Percentiles rank a stretch among this genome's conserved stretches.
These are phyloP conservation scores for Lethocerus indicus DNA, from an alignment of 1,140 invertebrate species.

Conservation along the genomic window DNA sequence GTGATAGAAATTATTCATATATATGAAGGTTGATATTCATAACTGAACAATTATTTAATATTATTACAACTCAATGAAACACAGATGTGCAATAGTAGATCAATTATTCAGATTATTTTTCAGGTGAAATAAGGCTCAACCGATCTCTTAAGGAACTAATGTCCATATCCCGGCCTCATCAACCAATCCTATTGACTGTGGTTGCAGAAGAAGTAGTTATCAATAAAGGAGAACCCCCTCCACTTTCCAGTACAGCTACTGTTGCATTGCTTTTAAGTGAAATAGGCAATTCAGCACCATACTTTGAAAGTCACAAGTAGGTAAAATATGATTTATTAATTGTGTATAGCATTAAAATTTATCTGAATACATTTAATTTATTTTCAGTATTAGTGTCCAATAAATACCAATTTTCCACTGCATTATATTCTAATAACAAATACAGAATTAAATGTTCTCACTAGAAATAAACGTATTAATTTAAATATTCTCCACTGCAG, in stretches of 20 bases:
- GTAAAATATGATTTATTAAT: too few species aligned
- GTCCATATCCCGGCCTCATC: slow-evolving; percentile 52
- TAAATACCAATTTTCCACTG: too few species aligned
- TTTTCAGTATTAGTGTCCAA: too few species aligned
- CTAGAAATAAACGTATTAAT: not conserved
- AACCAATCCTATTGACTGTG: slow-evolving; percentile 63
- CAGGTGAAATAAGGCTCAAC: slow-evolving; percentile 36
- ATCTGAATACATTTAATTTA: too few species aligned
- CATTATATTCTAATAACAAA: not conserved
- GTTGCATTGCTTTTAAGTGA: slow-evolving; percentile 62
- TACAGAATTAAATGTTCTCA: not conserved
- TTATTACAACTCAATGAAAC: too few species aligned
- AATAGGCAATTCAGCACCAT: slow-evolving; percentile 50
- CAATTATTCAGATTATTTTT: not conserved
- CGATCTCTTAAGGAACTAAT: slow-evolving; percentile 56
- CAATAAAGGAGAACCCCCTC: slow-evolving; percentile 47
- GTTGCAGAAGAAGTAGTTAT: slow-evolving; percentile 64
- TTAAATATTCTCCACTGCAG: slow-evolving; percentile 24
- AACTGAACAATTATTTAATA: too few species aligned
- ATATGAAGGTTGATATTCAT: too few species aligned
- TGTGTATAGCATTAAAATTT: too few species aligned
- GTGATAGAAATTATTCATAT: too few species aligned
- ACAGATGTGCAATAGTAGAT: not conserved
- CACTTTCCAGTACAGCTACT: slow-evolving; percentile 57
- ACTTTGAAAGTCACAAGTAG: slow-evolving; percentile 61